Conservation (phyloP, 1,140 invertebrate genomes). For the Heliconius congener region DNA sequence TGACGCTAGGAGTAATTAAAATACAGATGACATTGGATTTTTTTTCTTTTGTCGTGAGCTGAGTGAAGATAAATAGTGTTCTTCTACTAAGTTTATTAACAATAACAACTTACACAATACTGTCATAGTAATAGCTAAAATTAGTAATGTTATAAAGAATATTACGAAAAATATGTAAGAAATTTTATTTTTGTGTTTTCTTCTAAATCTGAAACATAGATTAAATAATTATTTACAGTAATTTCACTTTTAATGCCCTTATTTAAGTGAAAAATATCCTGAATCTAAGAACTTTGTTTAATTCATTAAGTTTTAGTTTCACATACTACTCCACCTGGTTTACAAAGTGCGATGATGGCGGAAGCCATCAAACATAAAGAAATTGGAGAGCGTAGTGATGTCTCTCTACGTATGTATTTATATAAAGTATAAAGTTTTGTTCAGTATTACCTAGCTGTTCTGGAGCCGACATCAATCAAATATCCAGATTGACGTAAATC, state of each 20-base stretch:
- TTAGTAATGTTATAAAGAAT: slow-evolving; percentile 66
- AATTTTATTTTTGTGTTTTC: slow-evolving; percentile 80
- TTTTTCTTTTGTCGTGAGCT: too few relatives aligned
- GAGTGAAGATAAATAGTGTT: not conserved
- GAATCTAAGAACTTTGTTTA: too few relatives aligned
- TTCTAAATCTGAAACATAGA: slow-evolving; percentile 77
- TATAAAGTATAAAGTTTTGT: too few relatives aligned
- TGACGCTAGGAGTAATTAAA: too few relatives aligned
- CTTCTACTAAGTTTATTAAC: not conserved
- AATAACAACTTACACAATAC: slow-evolving; percentile 69
- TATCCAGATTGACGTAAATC: slow-evolving; percentile 69
- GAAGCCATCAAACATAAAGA: too few relatives aligned
- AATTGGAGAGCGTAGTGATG: too few relatives aligned
- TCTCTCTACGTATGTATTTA: too few relatives aligned
- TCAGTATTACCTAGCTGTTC: slow-evolving; percentile 65
- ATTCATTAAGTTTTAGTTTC: too few relatives aligned
- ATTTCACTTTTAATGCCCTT: not conserved
- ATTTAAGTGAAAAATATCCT: not conserved
- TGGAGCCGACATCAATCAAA: slow-evolving; percentile 74
- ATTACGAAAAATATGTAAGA: slow-evolving; percentile 65
- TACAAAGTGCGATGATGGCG: too few relatives aligned
- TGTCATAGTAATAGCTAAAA: slow-evolving; percentile 77
- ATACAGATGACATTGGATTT: too few relatives aligned
- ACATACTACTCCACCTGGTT: too few relatives aligned
- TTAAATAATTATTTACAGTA: not conserved